Conservation (phyloP, 1,140 invertebrate genomes). For the Macrocentrus cingulum region DNA sequence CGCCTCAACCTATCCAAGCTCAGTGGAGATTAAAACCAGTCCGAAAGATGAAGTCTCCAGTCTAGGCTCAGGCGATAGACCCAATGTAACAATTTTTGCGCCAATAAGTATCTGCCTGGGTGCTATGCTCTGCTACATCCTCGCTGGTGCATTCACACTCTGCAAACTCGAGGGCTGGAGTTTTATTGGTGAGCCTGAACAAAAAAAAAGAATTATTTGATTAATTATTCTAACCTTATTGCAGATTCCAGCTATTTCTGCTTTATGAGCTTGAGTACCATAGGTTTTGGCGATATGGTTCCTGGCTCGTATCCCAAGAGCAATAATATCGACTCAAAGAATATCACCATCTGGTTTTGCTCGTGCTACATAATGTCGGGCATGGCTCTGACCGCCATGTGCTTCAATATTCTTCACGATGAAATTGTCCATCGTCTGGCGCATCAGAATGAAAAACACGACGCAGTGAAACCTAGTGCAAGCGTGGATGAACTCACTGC, state of each 20-base stretch:
- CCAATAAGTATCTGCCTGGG: constrained; percentile 75
- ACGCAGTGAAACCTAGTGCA: constrained; percentile 54
- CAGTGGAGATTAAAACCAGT: constrained; percentile 72
- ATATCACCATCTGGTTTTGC: constrained; percentile 82
- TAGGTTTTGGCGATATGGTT: constrained; percentile 88
- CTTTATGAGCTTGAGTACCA: constrained; percentile 90
- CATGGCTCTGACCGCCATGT: constrained; percentile 96
- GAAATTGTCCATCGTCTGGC: constrained; percentile 81
- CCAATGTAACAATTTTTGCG: constrained; percentile 74
- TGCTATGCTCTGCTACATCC: constrained; percentile 82
- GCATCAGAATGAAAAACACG: constrained; percentile 61
- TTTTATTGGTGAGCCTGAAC: constrained; percentile 61
- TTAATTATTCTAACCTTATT: constrained; percentile 24
- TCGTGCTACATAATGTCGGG: constrained; percentile 95
- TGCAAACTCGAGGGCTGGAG: constrained; percentile 84
- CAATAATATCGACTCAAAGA: constrained; percentile 65
- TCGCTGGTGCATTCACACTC: constrained; percentile 85
- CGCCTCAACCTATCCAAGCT: constrained; percentile 71
- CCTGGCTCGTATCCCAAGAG: constrained; percentile 70
- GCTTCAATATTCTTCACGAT: constrained; percentile 95
- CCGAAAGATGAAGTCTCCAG: constrained; percentile 56
- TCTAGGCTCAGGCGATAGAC: constrained; percentile 59
- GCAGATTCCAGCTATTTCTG: constrained; percentile 90
- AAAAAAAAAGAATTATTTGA: constrained; percentile 6
- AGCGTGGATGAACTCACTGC: constrained; percentile 61